Conservation (phyloP, 2,113 vertebrate genomes). For the Sigmodon hispidus region DNA sequence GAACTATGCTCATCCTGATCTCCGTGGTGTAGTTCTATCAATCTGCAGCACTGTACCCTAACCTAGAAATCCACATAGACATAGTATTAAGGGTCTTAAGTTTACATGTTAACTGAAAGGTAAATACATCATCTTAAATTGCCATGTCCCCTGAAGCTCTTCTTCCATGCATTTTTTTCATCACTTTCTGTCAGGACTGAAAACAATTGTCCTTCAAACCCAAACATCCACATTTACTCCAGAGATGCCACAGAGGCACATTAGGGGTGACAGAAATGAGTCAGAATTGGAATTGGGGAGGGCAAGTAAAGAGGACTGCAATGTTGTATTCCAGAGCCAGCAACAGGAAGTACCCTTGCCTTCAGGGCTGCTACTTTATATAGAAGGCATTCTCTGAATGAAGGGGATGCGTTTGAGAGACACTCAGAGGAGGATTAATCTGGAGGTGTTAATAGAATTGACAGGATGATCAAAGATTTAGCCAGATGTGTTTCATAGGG, state of each 20-base stretch:
- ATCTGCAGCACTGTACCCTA: not conserved
- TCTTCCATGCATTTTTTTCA: not conserved
- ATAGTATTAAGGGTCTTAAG: not conserved
- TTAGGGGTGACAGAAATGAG: not conserved
- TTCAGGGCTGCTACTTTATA: not conserved
- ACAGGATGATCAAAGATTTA: not conserved
- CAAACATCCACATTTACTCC: not conserved
- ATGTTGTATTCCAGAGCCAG: no score
- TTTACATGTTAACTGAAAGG: not conserved
- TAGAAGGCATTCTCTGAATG: not conserved
- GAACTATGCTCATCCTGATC: not conserved
- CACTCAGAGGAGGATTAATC: not conserved
- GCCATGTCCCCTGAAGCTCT: not conserved
- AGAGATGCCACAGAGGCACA: not conserved
- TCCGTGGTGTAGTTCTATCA: not conserved
- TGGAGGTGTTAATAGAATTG: not conserved
- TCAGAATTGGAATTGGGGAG: not conserved
- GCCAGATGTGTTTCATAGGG: not conserved
- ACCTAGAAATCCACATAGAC: not conserved
- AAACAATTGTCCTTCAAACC: not conserved
- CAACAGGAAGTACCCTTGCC: not conserved
- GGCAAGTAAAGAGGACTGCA: not conserved
- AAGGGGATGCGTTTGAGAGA: not conserved
- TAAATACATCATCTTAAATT: not conserved
- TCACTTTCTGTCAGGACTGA: not conserved